A percentile compares a stretch with the other conserved stretches of the same genome.
These are phyloP conservation scores for Aythya baeri DNA, from an alignment of 2,113 vertebrate species.

Conservation along the genomic window DNA sequence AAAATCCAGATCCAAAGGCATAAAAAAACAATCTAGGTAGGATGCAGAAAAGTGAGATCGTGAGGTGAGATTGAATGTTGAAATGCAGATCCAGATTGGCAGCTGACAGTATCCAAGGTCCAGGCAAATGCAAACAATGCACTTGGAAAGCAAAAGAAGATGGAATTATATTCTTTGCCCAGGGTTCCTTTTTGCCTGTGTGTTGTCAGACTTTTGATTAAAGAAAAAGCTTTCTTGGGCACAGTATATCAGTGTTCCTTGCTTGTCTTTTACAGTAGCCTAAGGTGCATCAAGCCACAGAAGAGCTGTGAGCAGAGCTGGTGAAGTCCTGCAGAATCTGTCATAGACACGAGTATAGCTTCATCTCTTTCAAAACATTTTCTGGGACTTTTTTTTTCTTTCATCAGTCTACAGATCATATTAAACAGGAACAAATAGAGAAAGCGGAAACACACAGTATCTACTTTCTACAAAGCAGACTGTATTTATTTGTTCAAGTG, in stretches of 20 bases:
- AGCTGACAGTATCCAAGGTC: not conserved
- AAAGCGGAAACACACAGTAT: slow-evolving; percentile 31
- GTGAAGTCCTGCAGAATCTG: not conserved
- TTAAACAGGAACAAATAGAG: slow-evolving; percentile 50
- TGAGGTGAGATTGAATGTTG: not conserved
- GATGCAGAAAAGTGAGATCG: not conserved
- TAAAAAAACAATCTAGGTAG: not conserved
- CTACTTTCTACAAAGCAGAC: slow-evolving; percentile 53
- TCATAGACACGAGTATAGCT: not conserved
- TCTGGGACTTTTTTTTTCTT: not conserved
- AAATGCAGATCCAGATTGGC: not conserved
- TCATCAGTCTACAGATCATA: slow-evolving; percentile 16
- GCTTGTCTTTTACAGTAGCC: not conserved
- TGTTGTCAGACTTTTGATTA: not conserved
- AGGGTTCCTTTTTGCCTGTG: not conserved
- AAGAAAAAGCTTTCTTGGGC: not conserved
- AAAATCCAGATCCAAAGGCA: not conserved
- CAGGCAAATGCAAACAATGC: not conserved
- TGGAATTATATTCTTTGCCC: not conserved
- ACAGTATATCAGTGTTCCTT: not conserved
- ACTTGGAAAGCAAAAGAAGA: not conserved
- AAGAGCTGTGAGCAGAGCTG: not conserved
- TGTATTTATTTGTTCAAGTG: slow-evolving; percentile 67
- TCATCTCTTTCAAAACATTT: slow-evolving; percentile 37
- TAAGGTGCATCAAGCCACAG: not conserved